Base-by-base conservation (phyloP, 2,888 invertebrate genomes). In the Stegophylla sp. region DNA sequence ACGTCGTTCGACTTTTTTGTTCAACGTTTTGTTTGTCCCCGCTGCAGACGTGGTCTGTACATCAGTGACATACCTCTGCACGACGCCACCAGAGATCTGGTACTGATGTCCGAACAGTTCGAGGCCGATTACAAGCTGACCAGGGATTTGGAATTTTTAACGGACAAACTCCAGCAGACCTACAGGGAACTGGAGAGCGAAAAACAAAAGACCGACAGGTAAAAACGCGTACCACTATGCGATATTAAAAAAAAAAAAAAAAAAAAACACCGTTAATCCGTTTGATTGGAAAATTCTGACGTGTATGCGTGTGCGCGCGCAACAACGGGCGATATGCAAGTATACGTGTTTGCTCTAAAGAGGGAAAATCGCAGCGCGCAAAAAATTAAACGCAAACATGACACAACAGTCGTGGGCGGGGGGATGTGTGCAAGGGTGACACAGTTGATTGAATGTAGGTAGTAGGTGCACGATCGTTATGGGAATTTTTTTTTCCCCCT, bases 91-190 rank as follows among this genome's bases (percentile, higher is more conserved):
- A 89, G 97, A 82, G 97, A 97, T 88, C 89, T 98, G 85, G 97
- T 98, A 10, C 89, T 98, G 84, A 92, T 97, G 90, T 97, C 96
- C 10, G 97, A 97, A 87, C 96, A 97, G 87, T 97, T 97, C 86
- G 96, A 97, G 87, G 97, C 97, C 0, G 97, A 97, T 87, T 97
- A 97, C 88, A 96, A 97, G 86, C 88, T 97, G 84, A 97, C 97
- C 0, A 92, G 95, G 86, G 96, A 95, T 87, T 88, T 98, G 85
- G 97, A 97, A 87, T 91, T 97, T 83, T 90, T 97, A 15, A 97
- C 96, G 28, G 97, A 97, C 86, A 96, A 97, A 87, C 89, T 97
- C 82, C 97, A 97, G 86, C 95, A 96, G 87, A 97, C 97, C 0
- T 95, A 96, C 88, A 89, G 96, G 83, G 96, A 97, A 86, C 88